Percentiles rank a stretch among this genome's conserved stretches.
Conservation (phyloP, 2,113 vertebrate species). For the Phainopepla nitens region DNA sequence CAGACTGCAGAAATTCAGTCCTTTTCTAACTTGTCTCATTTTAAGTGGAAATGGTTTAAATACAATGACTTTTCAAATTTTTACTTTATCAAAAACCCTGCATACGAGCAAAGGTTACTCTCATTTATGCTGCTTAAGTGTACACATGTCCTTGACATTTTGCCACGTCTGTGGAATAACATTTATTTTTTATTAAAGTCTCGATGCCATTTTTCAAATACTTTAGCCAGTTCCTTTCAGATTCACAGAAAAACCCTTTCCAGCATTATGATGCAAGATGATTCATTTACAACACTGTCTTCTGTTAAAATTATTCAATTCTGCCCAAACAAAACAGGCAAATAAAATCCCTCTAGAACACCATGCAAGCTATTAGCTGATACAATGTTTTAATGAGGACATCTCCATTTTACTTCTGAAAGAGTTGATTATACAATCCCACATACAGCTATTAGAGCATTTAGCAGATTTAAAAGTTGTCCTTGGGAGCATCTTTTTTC, state of each 20-base stretch:
- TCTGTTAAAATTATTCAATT: not conserved
- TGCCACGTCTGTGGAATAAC: not conserved
- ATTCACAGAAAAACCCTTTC: not conserved
- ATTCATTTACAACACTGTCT: not conserved
- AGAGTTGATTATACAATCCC: not conserved
- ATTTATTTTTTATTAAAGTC: constrained; percentile 19
- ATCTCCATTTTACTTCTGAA: not conserved
- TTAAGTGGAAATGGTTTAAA: not conserved
- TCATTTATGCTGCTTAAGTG: constrained; percentile 2
- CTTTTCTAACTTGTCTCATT: not conserved
- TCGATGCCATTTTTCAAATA: not conserved
- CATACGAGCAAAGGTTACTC: not conserved
- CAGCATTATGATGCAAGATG: not conserved
- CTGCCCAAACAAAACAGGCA: not conserved
- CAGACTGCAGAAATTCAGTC: not conserved
- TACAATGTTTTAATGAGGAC: not conserved
- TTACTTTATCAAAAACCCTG: not conserved
- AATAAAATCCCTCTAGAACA: not conserved
- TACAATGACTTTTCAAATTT: not conserved
- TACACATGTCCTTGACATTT: constrained; percentile 18
- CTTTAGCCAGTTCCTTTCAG: not conserved
- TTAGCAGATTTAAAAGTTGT: not conserved
- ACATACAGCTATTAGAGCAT: not conserved
- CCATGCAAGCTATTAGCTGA: not conserved
- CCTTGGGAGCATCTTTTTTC: not conserved